Conservation (phyloP, 1,140 invertebrate genomes). For the Drosophila auraria region DNA sequence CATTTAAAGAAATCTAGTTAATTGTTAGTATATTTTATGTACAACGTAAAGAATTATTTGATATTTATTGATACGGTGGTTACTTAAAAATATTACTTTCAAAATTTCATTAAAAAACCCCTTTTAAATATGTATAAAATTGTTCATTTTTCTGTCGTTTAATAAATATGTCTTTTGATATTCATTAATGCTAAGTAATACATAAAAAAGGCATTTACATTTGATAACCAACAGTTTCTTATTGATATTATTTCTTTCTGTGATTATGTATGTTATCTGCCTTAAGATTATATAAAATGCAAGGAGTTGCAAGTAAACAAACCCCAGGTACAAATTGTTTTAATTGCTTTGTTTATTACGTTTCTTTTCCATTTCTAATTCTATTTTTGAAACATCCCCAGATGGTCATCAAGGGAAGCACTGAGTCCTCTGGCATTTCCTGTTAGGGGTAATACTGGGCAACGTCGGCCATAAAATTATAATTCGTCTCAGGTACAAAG, state of each 20-base stretch:
- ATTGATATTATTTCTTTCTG: neutral
- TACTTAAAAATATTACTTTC: no score
- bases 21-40: neutral
- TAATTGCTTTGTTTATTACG: neutral
- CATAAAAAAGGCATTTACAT: no score
- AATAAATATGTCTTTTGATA: no score
- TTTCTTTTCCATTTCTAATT: conserved; percentile 14
- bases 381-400: conserved; percentile 21
- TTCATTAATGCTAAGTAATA: no score
- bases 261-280: neutral
- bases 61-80: no score
- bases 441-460: conserved; percentile 38
- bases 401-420: neutral
- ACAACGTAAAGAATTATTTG: no score
- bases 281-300: neutral
- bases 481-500: conserved; percentile 50
- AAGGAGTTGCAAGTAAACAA: neutral
- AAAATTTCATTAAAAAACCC: no score
- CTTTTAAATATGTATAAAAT: no score
- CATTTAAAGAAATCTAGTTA: no score
- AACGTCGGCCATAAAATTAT: conserved; percentile 45
- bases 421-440: conserved; percentile 50
- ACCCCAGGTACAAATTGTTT: neutral
- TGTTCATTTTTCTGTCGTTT: no score
- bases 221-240: no score